These are phyloP conservation scores for Gastrophysa polygoni DNA, from an alignment of 2,888 invertebrate species.

Conservation along the genomic window DNA sequence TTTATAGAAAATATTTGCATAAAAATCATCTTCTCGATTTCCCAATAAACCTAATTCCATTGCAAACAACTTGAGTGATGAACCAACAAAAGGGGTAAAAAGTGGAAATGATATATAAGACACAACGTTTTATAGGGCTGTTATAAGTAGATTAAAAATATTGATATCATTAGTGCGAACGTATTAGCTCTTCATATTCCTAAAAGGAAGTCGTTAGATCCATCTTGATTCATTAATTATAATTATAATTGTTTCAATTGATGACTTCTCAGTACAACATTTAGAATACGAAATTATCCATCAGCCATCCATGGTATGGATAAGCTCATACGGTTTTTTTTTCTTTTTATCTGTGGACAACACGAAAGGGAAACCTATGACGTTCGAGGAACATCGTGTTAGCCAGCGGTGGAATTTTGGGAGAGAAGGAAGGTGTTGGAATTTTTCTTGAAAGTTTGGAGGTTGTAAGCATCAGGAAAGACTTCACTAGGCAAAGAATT, in stretches of 20 bases:
- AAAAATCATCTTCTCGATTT: conserved; percentile 17
- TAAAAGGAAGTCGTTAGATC: neutral
- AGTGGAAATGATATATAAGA: conserved; percentile 17
- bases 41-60: conserved; percentile 30
- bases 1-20: conserved; percentile 25
- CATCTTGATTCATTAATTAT: neutral
- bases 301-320: too few species aligned
- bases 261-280: too few species aligned
- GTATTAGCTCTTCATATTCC: neutral
- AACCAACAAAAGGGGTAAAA: conserved; percentile 36
- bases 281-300: too few species aligned
- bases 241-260: neutral
- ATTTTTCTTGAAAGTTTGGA: too few species aligned
- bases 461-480: too few species aligned
- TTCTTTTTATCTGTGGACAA: too few species aligned
- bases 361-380: too few species aligned
- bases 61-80: conserved; percentile 37
- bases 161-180: conserved; percentile 6
- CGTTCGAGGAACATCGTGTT: too few species aligned
- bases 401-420: too few species aligned
- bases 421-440: too few species aligned
- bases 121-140: conserved; percentile 12
- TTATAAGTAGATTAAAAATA: conserved; percentile 1
- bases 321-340: too few species aligned
- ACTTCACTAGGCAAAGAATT: too few species aligned